Base-by-base conservation (phyloP, 2,797 vertebrate genomes). In the Rhinogobio ventralis region DNA sequence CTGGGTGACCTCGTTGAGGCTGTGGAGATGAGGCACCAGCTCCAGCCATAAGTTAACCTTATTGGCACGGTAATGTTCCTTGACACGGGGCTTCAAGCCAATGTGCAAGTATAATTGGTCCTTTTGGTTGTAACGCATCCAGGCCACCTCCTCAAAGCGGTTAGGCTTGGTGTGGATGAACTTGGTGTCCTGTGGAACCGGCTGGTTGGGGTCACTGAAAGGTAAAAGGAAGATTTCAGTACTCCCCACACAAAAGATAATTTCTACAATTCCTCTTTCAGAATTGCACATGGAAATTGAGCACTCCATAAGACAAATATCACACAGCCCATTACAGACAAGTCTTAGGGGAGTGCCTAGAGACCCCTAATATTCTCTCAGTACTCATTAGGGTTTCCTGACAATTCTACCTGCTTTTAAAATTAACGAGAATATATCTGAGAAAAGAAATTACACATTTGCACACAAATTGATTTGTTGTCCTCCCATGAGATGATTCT, bases 161-260 rank as follows among this genome's bases (percentile, higher is more conserved):
- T 99, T 99, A 71, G 98, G 98, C 91, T 99, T 99, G 23, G 98
- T 99, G 89, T 99, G 98, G 88, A 99, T 99, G 90, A 99, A 99
- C 95, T 99, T 99, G 82, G 98, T 99, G 87, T 99, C 98, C 93
- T 99, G 98, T 25, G 98, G 98, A 75, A 99, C 98, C 17, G 98
- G 98, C 91, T 99, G 98, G 94, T 99, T 99, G 85, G 98, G 98
- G 91, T 99, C 98, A 86, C 98, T 99, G 90, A n/a, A 72, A 88
- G 81, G 84, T 74, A 85, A 83, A 64, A 55, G 11, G 60, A 36
- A 79, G 25, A 13, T 13, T 87, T 68, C 2, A 28, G 55, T 19
- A 66, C 69, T 28, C 14, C 5, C 11, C 4, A 36, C 23, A 20
- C n/a, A n/a, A 86, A 89, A 87, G 67, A 82, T 73, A 69, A 42